Base-by-base conservation (phyloP, 2,797 vertebrate species). In the Anguilla pacifica region DNA sequence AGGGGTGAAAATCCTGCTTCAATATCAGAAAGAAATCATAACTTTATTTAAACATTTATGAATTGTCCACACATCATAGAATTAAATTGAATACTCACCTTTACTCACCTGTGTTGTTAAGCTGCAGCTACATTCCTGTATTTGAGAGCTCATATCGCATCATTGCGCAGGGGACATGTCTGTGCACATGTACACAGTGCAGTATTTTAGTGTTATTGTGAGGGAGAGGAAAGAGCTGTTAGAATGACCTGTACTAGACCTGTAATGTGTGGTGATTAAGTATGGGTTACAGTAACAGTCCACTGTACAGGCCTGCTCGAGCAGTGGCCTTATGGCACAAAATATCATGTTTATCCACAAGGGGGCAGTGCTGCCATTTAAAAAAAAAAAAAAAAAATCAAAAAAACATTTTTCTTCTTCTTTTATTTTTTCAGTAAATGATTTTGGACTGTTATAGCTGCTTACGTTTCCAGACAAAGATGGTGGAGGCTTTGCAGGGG, bases 71-170 rank as follows among this genome's bases (percentile, higher is more conserved):
- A 81, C 43, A 46, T 81, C 43, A 81, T 82, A 13, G 25, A 55
- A 55, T 84, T 84, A 57, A 59, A 84, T 53, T 55, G 53, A 57
- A 59, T 84, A 59, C 79, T 25, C n/a, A 49, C 70, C 87, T 74
- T 91, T 70, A 83, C 86, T 89, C 89, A 88, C 87, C 87, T 87
- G 13, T 87, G 85, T 91, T 83, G 70, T 88, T 91, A 31, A n/a
- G 70, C 61, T 39, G 31, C 28, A 51, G 46, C 46, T 49, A 82
- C 19, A 19, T 82, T 82, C 46, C 89, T 85, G 55, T 86, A 22
- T 64, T 88, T 61, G 25, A 79, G 25, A 39, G 86, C 89, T 89
- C 43, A 46, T 91, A 91, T 77, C 46, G 51, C 10, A 6, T 53
- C 57, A 43, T 22, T 51, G 70, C 57, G 82, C 86, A 28, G 74